Evolutionary conservation across 2,888 invertebrate species (phyloP).

Genomic region (Dolomedes plantarius): DNA sequence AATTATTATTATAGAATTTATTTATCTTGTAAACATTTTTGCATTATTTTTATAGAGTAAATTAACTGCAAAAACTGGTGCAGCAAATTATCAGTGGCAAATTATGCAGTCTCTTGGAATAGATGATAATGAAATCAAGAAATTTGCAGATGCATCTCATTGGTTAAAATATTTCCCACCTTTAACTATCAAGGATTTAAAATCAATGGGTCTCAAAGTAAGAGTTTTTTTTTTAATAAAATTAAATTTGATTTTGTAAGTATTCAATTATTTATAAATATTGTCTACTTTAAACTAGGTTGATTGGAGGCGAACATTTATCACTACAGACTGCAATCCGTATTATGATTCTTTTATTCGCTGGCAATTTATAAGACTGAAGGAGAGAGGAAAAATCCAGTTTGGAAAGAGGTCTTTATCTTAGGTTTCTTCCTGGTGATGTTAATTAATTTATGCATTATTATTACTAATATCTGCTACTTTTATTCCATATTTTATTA

Average conservation of each 20-base stretch:
- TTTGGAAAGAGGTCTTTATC: slow-evolving; percentile 89
- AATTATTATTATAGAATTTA: too few relatives aligned
- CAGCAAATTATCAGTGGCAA: slow-evolving; percentile 97
- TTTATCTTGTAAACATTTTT: too few relatives aligned
- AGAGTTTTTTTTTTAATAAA: too few relatives aligned
- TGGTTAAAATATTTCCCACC: slow-evolving; percentile 99
- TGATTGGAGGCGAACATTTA: slow-evolving; percentile 98
- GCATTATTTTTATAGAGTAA: slow-evolving; percentile 88
- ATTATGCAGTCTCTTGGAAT: slow-evolving; percentile 97
- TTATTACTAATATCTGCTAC: too few relatives aligned
- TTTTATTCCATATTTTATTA: too few relatives aligned
- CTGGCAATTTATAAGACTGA: slow-evolving; percentile 95
- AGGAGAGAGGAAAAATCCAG: slow-evolving; percentile 90
- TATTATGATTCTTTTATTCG: slow-evolving; percentile 98
- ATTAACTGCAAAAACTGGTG: slow-evolving; percentile 91
- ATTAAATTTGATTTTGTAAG: slow-evolving; percentile 3
- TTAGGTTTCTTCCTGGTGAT: too few relatives aligned
- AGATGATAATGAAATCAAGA: slow-evolving; percentile 90
- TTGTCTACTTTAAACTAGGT: slow-evolving; percentile 80
- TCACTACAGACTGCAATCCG: slow-evolving; percentile 98
- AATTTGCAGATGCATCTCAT: slow-evolving; percentile 91
- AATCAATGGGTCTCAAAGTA: slow-evolving; percentile 92
- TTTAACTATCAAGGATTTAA: slow-evolving; percentile 88
- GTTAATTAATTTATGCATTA: too few relatives aligned
- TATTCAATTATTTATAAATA: neutral